Evolutionary conservation across 2,797 vertebrate genomes (phyloP).

Genomic region (Spea hammondii): DNA sequence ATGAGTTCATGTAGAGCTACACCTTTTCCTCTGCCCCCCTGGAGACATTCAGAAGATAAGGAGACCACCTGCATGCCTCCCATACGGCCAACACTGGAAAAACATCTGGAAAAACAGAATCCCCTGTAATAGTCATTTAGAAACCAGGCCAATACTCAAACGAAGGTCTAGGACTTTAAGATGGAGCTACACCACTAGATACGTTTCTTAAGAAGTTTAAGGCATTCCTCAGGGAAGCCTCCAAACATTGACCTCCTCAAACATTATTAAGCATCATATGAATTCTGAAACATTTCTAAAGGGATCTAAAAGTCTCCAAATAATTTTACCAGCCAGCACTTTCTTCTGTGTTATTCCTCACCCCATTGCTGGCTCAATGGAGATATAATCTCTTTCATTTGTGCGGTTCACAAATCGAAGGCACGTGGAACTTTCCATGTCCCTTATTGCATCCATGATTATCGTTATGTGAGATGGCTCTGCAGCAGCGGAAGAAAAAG

Average conservation of each 20-base stretch:
- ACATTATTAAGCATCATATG: too few relatives aligned
- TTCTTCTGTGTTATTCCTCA: slow-evolving; percentile 43
- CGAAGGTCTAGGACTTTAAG: too few relatives aligned
- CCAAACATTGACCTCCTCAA: too few relatives aligned
- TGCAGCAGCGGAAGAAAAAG: slow-evolving; percentile 18
- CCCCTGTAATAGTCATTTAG: background rate
- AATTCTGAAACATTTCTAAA: too few relatives aligned
- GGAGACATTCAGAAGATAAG: slow-evolving; percentile 58
- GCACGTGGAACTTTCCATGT: slow-evolving; percentile 58
- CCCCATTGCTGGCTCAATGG: slow-evolving; percentile 60
- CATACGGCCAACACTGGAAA: slow-evolving; percentile 58
- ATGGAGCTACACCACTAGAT: too few relatives aligned
- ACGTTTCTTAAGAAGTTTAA: too few relatives aligned
- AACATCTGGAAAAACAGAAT: slow-evolving; percentile 59
- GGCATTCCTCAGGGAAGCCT: too few relatives aligned
- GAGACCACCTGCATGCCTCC: slow-evolving; percentile 64
- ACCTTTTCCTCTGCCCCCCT: slow-evolving; percentile 54
- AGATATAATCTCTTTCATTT: slow-evolving; percentile 61
- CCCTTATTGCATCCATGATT: slow-evolving; percentile 55
- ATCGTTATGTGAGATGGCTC: slow-evolving; percentile 43
- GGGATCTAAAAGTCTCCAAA: too few relatives aligned
- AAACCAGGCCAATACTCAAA: too few relatives aligned
- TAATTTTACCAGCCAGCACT: too few relatives aligned
- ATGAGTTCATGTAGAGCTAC: slow-evolving; percentile 64
- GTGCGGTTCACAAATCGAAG: slow-evolving; percentile 57